phyloP scores from a whole-genome alignment of 1,140 invertebrate species.

The Tachypleus tridentatus region DNA sequence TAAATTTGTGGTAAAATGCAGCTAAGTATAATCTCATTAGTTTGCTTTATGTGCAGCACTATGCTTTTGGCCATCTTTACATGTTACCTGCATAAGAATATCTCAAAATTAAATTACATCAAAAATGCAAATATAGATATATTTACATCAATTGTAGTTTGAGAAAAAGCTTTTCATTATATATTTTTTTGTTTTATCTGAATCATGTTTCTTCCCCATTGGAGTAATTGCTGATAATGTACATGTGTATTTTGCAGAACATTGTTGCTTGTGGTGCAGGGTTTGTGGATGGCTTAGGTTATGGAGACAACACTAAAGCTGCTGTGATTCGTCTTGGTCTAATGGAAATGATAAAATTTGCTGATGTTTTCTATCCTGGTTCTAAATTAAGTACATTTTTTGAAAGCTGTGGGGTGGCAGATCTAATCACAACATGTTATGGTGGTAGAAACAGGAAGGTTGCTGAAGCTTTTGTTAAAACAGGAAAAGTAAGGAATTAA shows the following conservation, averaged over 20 bases:
- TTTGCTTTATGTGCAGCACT: no score
- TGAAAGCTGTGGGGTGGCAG: slow-evolving; percentile 97
- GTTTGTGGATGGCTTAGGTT: slow-evolving; percentile 86
- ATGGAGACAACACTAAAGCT: slow-evolving; percentile 98
- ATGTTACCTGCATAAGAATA: no score
- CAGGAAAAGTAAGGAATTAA: slow-evolving; percentile 54
- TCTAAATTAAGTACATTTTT: slow-evolving; percentile 82
- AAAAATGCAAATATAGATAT: no score
- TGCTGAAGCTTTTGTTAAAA: slow-evolving; percentile 90
- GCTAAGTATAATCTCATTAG: no score
- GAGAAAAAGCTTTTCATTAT: no score
- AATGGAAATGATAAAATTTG: slow-evolving; percentile 96
- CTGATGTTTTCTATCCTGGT: slow-evolving; percentile 68
- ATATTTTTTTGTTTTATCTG: no score
- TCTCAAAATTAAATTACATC: no score
- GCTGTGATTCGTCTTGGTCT: slow-evolving; percentile 93
- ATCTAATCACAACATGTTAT: slow-evolving; percentile 98
- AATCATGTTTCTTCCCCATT: no score
- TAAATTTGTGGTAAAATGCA: no score
- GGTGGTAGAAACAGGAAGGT: slow-evolving; percentile 91
- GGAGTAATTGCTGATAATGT: no score
- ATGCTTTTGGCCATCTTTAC: no score
- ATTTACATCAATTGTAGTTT: no score
- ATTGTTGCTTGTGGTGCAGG: slow-evolving; percentile 97
- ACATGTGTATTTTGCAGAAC: slow-evolving; percentile 53